These are phyloP conservation scores for Drosophila varians DNA, from an alignment of 1,140 invertebrate species.

Conservation along the genomic window DNA sequence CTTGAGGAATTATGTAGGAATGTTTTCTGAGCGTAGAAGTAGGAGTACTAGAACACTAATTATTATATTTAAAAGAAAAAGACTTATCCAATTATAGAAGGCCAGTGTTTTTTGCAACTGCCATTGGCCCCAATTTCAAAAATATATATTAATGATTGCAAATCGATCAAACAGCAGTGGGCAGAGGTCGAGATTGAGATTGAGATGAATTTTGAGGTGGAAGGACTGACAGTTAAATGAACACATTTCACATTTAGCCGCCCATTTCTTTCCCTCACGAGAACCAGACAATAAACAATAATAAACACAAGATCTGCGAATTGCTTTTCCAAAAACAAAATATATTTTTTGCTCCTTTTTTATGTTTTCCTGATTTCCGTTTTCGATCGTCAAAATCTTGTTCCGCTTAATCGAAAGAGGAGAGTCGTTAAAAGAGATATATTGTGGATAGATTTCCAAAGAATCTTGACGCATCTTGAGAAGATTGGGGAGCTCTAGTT, in stretches of 20 bases:
- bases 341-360: background rate
- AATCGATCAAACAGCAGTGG: constrained; percentile 38
- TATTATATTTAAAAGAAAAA: too few relatives aligned
- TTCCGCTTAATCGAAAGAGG: constrained; percentile 19
- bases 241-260: constrained; percentile 25
- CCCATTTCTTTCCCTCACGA: background rate
- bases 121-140: constrained; percentile 2
- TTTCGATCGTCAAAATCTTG: constrained; percentile 14
- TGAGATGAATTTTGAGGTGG: constrained; percentile 17
- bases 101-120: constrained; percentile 22
- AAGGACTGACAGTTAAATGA: constrained; percentile 28
- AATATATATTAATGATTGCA: background rate
- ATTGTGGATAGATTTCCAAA: background rate
- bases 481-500: too few relatives aligned
- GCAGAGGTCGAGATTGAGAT: constrained; percentile 3
- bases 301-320: constrained; percentile 18
- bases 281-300: constrained; percentile 47
- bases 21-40: background rate
- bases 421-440: too few relatives aligned
- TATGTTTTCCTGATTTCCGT: constrained; percentile 5
- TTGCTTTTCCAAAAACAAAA: constrained; percentile 16
- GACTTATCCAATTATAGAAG: too few relatives aligned
- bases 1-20: background rate
- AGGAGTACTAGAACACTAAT: too few relatives aligned
- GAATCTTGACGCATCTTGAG: background rate